Evolutionary conservation across 2,888 invertebrate genomes (phyloP), one percentile per base, ranked within the genome.

Genomic region (Polietes domitor): DNA sequence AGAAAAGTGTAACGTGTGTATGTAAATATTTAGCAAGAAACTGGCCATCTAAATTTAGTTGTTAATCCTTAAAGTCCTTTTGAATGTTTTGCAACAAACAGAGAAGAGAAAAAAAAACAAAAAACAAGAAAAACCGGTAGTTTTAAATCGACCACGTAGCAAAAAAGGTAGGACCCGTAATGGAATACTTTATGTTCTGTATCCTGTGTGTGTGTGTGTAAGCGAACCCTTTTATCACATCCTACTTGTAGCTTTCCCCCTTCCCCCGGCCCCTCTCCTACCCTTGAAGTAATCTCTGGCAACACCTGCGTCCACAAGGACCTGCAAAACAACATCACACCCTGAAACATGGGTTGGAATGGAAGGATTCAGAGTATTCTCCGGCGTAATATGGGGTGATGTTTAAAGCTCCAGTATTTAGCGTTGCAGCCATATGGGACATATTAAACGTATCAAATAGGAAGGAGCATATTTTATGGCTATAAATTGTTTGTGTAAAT

Each of bases 371-470:
- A 3, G 9, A 2, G 9, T 7, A 37, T 26, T 58, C 3, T 58
- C 1, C 47, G 53, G 1, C 17, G 17, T 50, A 17, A 24, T 2
- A 26, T 24, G 19, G 55, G 26, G 58, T 32, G 7, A 58, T 58
- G 7, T 65, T 65, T 65, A 41, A 32, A 68, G 41, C 43, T 24
- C 68, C 12, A 68, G 58, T 58, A 79, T 76, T 82, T 79, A 77
- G 73, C 61, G 50, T 53, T 68, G 21, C 58, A 61, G 65, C 77
- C 77, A 77, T 75, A 65, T 80, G 80, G 74, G 70, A 77, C 43
- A 73, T 53, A 74, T 74, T 68, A 71, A 55, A 58, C 37, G 21
- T 24, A 77, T 73, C 68, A 24, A 76, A 70, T 47, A n/a, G 21
- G 28, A 15, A 41, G 37, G 9, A 32, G 53, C 5, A 63, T 32